A percentile compares a stretch with the other conserved stretches of the same genome.
phyloP scores from a whole-genome alignment of 2,113 vertebrate genomes.

The Macrotis lagotis region DNA sequence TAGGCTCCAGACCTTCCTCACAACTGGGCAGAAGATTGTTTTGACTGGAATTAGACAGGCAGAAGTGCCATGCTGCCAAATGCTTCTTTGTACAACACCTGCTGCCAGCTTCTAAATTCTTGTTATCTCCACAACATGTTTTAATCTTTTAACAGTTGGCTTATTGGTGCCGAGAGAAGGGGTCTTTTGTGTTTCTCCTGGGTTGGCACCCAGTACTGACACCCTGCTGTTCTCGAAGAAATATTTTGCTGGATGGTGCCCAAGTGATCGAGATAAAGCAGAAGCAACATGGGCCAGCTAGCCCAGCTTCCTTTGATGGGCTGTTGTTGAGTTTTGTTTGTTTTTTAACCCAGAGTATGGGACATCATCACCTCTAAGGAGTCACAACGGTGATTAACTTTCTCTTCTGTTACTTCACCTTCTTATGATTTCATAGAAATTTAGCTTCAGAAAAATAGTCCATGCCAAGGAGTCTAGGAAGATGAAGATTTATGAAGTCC shows the following conservation, averaged over 20 bases:
- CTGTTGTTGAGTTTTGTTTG: too few relatives aligned
- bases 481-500: background rate
- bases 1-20: slow-evolving; percentile 58
- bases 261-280: slow-evolving; percentile 63
- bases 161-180: slow-evolving; percentile 72
- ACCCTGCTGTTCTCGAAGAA: slow-evolving; percentile 79
- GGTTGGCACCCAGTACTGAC: slow-evolving; percentile 71
- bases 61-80: slow-evolving; percentile 73
- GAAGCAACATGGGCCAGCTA: slow-evolving; percentile 46
- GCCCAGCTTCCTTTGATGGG: slow-evolving; percentile 34
- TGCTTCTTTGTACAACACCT: slow-evolving; percentile 78
- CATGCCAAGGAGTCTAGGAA: background rate
- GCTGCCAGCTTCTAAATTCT: slow-evolving; percentile 77
- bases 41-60: slow-evolving; percentile 80
- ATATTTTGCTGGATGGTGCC: slow-evolving; percentile 67
- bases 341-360: slow-evolving; percentile 40
- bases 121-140: slow-evolving; percentile 79
- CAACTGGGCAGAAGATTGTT: slow-evolving; percentile 78
- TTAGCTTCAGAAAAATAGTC: slow-evolving; percentile 29
- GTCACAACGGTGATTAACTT: slow-evolving; percentile 4
- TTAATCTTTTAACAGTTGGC: slow-evolving; percentile 80
- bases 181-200: slow-evolving; percentile 78
- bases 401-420: background rate
- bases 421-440: slow-evolving; percentile 37
- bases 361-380: slow-evolving; percentile 46